Base-by-base conservation (phyloP, 2,888 invertebrate genomes). In the Chironomus tentans region DNA sequence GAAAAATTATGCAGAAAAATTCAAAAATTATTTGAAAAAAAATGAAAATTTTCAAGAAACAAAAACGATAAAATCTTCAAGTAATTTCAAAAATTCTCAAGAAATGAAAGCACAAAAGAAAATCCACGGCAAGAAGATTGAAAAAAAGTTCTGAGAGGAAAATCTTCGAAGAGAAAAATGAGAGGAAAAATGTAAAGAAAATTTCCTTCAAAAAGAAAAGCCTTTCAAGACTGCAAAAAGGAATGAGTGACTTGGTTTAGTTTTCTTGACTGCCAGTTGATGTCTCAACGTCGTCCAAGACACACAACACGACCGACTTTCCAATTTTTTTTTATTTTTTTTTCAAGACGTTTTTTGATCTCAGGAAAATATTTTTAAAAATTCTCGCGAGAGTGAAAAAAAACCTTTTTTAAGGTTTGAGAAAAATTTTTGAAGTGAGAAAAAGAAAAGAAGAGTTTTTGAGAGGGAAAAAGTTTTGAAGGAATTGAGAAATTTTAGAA, bases 261-360 rank as follows among this genome's bases (percentile, higher is more conserved):
- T 10, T 38, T 38, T 38, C 38, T 10, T 68, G 38, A 28, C 28
- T 68, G 70, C 48, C 70, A 70, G 70, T 70, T 70, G 47, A 70
- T 70, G 21, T 7, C n/a, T 47, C 18, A 70, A 47, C 47, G 48
- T 70, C 47, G 70, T 70, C 70, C 18, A 70, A 70, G 70, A 70
- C 70, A 48, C 70, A 70, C 70, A 21, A 24, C 38, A 38, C 38
- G 38, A 38, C 38, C 38, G 38, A 38, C 38, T 38, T 38, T 38
- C 10, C 10, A 28, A 3, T 4, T 10, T 38, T 10, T 38, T 38
- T 38, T 28, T 28, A 5, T 28, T 1, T 1, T 56, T 56, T 56
- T 18, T 7, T 15, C 6, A 18, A 56, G 56, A 56, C 13, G 13
- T 56, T 56, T 56, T 15, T 38, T 38, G 4, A 38, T 38, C 38